Conservation (phyloP, 2,113 vertebrate genomes). For the Megaceryle maxima region DNA sequence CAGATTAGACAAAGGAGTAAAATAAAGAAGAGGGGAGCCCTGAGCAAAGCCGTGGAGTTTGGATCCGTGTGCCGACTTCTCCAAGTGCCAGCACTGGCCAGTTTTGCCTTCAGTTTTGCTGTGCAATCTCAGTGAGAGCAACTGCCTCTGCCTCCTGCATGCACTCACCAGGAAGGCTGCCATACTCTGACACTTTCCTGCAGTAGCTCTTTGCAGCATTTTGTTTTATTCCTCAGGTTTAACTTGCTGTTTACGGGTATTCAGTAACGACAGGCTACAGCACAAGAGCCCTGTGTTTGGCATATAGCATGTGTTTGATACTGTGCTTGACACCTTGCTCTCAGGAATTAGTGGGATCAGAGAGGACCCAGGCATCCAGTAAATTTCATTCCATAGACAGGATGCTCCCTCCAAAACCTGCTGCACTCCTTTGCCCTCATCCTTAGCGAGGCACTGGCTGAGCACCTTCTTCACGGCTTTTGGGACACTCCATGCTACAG, state of each 20-base stretch:
- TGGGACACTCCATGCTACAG: not conserved
- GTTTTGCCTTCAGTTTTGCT: not conserved
- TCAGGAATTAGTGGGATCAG: not conserved
- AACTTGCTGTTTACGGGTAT: not conserved
- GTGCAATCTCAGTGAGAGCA: not conserved
- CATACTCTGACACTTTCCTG: not conserved
- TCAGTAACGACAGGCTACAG: not conserved
- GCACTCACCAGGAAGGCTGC: not conserved
- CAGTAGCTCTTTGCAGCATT: not conserved
- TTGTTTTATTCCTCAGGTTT: not conserved
- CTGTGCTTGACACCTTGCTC: accelerated
- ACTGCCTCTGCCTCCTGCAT: not conserved
- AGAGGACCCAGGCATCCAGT: not conserved
- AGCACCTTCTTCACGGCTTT: not conserved
- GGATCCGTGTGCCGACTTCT: not conserved
- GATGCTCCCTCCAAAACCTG: not conserved
- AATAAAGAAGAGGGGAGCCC: not conserved
- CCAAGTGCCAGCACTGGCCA: not conserved
- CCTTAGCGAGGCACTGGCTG: not conserved
- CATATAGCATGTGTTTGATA: not conserved
- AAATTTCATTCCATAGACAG: not conserved
- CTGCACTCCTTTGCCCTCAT: not conserved
- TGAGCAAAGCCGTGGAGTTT: accelerated
- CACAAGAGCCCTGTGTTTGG: accelerated
- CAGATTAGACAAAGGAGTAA: not conserved